Evolutionary conservation across 30 jellyfish, hydroid and myxozoan species (phyloP).

Genomic region (Hydractinia echinata): DNA sequence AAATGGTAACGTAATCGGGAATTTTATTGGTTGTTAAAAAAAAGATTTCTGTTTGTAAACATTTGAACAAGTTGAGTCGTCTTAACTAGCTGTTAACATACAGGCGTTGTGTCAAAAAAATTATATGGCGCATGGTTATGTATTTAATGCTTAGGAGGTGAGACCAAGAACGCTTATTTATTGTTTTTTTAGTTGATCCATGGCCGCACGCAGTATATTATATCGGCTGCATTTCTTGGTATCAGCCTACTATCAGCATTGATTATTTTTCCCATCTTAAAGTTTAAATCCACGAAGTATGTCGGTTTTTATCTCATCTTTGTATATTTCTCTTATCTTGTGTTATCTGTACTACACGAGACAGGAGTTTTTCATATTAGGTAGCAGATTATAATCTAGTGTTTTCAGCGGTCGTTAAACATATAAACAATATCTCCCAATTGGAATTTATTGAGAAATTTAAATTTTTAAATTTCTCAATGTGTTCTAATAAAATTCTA

Average conservation of each 20-base stretch:
- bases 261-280: conserved; percentile 42
- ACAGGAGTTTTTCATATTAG: conserved; percentile 7
- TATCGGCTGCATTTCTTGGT: conserved; percentile 72
- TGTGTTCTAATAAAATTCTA: too few species aligned
- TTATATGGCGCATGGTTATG: not conserved
- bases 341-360: conserved; percentile 55
- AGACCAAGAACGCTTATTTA: not conserved
- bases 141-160: not conserved
- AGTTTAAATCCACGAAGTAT: conserved; percentile 46
- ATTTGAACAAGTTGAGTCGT: too few species aligned
- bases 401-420: too few species aligned
- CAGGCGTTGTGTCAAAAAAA: not conserved
- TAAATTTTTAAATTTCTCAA: too few species aligned
- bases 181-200: conserved; percentile 55
- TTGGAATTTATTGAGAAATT: too few species aligned
- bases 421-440: too few species aligned
- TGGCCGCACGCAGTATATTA: conserved; percentile 74
- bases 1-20: too few species aligned
- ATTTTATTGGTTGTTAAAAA: too few species aligned
- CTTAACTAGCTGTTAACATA: too few species aligned
- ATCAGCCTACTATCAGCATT: conserved; percentile 52
- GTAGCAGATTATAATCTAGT: not conserved
- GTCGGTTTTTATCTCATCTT: conserved; percentile 43
- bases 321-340: conserved; percentile 44
- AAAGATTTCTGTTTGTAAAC: too few species aligned